These are phyloP conservation scores for Rotaria macrura DNA, from an alignment of 2,888 invertebrate species.

Conservation along the genomic window DNA sequence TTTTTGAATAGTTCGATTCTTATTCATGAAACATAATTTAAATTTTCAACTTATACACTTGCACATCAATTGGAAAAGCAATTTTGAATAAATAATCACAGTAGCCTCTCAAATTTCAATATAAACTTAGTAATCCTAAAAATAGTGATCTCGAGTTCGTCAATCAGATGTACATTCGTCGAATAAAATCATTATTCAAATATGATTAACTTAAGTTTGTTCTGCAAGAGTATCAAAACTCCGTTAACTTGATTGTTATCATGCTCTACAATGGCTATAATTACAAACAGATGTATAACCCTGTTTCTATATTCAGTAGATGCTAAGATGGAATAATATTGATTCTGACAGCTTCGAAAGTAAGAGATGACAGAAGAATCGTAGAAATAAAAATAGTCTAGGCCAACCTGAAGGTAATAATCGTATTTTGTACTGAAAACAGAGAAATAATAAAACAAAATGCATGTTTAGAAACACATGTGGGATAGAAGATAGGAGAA, in stretches of 20 bases:
- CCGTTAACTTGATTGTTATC: background rate
- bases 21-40: no score
- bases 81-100: no score
- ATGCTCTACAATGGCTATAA: conserved; percentile 1
- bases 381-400: background rate
- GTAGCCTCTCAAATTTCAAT: no score
- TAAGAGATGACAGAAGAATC: background rate
- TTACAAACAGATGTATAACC: background rate
- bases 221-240: background rate
- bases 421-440: background rate
- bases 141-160: no score
- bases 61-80: no score
- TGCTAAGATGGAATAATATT: background rate
- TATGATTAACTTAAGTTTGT: background rate
- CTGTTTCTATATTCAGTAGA: background rate
- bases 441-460: background rate
- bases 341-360: background rate
- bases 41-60: no score
- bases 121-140: background rate
- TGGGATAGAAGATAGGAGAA: background rate
- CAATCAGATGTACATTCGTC: conserved; percentile 13
- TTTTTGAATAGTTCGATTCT: no score
- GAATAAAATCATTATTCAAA: background rate
- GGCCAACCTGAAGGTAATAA: background rate
- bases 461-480: background rate